phyloP scores from a whole-genome alignment of 37 sponge, comb jelly and placozoan species.

The Chondrosia reniformis region DNA sequence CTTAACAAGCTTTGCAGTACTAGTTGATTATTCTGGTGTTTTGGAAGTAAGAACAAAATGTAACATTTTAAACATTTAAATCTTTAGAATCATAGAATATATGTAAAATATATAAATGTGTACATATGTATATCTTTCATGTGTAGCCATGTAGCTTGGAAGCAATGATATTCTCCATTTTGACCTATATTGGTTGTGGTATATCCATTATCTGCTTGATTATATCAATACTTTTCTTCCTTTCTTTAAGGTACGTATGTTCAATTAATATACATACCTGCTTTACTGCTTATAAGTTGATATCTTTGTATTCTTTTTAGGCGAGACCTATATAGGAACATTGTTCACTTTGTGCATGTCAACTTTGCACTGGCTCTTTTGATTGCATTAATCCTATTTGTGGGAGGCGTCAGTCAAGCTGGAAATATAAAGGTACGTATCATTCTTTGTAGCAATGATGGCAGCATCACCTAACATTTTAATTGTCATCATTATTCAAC shows the following conservation, averaged over 20 bases:
- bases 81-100: too few species aligned
- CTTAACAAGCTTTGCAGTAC: slow-evolving; percentile 69
- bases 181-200: background rate
- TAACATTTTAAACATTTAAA: too few species aligned
- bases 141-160: too few species aligned
- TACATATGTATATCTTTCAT: too few species aligned
- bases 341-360: background rate
- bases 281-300: too few species aligned
- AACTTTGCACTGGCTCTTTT: background rate
- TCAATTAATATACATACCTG: background rate
- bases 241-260: background rate
- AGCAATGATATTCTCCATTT: background rate
- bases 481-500: too few species aligned
- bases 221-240: background rate
- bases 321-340: too few species aligned
- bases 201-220: background rate
- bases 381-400: background rate
- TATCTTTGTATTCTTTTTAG: too few species aligned
- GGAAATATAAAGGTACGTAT: background rate
- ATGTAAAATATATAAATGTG: too few species aligned
- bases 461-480: too few species aligned
- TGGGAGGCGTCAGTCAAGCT: background rate
- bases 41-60: too few species aligned
- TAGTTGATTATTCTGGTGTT: slow-evolving; percentile 53
- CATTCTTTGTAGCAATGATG: too few species aligned